A percentile compares a stretch with the other conserved stretches of the same genome.
These are phyloP conservation scores for Lepidurus apus DNA, from an alignment of 1,140 invertebrate genomes.

Conservation along the genomic window DNA sequence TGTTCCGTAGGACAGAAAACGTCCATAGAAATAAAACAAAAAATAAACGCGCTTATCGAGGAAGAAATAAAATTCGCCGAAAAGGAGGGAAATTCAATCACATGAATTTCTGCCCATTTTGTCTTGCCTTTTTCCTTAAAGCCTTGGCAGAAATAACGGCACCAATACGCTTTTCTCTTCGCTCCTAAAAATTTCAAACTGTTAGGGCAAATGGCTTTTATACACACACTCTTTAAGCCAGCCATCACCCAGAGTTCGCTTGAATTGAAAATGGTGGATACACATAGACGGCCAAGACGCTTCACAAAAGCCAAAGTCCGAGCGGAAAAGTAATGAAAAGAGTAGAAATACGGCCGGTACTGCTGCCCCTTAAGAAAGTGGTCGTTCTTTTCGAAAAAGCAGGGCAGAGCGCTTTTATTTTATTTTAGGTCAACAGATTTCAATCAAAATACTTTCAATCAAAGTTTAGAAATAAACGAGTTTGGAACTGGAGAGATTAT, in stretches of 20 bases:
- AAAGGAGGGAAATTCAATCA: background rate
- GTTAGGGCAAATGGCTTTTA: conserved; percentile 18
- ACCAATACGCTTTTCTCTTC: conserved; percentile 8
- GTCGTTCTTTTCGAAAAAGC: no score
- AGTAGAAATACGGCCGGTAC: background rate
- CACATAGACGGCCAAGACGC: background rate
- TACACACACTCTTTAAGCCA: background rate
- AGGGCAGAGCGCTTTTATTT: no score
- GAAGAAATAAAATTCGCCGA: background rate
- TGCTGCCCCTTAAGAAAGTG: background rate
- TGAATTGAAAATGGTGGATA: conserved; percentile 9
- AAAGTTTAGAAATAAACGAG: no score
- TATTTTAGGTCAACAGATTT: no score
- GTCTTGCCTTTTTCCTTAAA: background rate
- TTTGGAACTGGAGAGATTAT: no score
- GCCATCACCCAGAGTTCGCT: background rate
- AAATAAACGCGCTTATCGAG: background rate
- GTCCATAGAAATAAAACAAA: background rate
- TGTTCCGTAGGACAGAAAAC: background rate
- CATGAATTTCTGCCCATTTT: background rate
- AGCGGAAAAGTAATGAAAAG: background rate
- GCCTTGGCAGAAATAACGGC: background rate
- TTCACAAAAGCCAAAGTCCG: background rate
- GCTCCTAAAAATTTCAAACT: background rate
- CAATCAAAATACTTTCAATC: no score